Percentiles rank a stretch among this genome's conserved stretches.
phyloP scores from a whole-genome alignment of 2,113 vertebrate genomes.

The Lagenorhynchus albirostris region DNA sequence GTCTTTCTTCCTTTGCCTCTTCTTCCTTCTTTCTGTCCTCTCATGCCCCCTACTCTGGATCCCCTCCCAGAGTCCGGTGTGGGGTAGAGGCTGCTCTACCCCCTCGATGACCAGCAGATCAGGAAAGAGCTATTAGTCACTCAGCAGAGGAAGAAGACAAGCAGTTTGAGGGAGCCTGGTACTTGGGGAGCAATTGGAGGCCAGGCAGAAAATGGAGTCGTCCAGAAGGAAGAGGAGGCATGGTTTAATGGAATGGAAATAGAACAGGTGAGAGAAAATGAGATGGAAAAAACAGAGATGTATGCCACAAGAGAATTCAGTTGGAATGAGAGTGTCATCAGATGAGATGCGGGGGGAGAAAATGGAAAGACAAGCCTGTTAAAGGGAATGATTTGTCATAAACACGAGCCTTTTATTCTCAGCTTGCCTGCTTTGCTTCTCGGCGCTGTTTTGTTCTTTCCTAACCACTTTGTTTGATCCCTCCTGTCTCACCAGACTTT shows the following conservation, averaged over 20 bases:
- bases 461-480: background rate
- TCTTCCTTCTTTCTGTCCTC: background rate
- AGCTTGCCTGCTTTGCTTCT: background rate
- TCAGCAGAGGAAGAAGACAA: background rate
- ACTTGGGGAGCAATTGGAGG: background rate
- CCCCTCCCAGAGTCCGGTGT: no score
- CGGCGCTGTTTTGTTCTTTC: background rate
- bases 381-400: constrained; percentile 54
- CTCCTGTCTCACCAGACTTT: background rate
- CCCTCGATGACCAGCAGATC: background rate
- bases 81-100: background rate
- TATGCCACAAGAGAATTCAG: constrained; percentile 63
- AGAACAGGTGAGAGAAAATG: constrained; percentile 75
- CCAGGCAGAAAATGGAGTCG: constrained; percentile 27
- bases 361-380: constrained; percentile 51
- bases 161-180: background rate
- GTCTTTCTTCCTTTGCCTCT: background rate
- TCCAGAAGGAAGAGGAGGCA: background rate
- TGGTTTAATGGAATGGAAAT: constrained; percentile 72
- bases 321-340: constrained; percentile 70
- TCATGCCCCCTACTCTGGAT: background rate
- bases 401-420: background rate
- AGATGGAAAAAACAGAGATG: constrained; percentile 71
- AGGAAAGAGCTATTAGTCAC: background rate
- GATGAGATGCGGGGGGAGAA: constrained; percentile 40